A percentile compares a stretch with the other conserved stretches of the same genome.
phyloP scores from a whole-genome alignment of 2,888 invertebrate species.

The Plagodis pulveraria region DNA sequence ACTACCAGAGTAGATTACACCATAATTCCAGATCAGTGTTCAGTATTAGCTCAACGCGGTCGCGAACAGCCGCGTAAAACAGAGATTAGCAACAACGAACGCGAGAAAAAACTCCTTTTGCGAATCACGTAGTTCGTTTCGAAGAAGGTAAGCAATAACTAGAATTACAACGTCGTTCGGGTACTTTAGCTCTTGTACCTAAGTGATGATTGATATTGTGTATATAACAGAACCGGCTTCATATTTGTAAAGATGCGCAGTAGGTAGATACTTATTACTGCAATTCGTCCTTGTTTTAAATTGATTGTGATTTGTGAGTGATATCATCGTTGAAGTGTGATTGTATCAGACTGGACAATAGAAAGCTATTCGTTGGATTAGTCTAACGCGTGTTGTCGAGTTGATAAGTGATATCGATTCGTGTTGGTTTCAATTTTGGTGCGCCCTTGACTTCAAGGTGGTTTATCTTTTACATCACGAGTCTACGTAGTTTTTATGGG shows the following conservation, averaged over 20 bases:
- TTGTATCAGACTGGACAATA: neutral
- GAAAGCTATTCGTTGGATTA: conserved; percentile 12
- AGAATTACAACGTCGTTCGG: neutral
- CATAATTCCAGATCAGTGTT: conserved; percentile 3
- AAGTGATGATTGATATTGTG: neutral
- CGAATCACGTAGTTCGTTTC: neutral
- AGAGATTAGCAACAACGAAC: no score
- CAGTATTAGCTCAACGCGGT: conserved; percentile 5
- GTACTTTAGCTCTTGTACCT: conserved; percentile 5
- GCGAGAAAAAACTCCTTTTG: no score
- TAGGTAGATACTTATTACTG: no score
- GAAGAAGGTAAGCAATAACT: conserved; percentile 17
- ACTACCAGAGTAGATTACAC: conserved; percentile 3
- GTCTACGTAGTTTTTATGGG: conserved; percentile 1
- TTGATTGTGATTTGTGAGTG: conserved; percentile 12
- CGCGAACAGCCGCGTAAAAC: conserved; percentile 1
- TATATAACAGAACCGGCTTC: neutral
- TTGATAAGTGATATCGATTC: conserved; percentile 24
- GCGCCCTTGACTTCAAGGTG: conserved; percentile 31
- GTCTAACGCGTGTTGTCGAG: conserved; percentile 13
- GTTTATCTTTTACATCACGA: conserved; percentile 26
- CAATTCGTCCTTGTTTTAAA: neutral
- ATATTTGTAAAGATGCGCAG: no score
- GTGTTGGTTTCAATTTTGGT: conserved; percentile 22
- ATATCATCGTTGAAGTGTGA: conserved; percentile 20